phyloP scores from a whole-genome alignment of 2,113 vertebrate genomes.

The Mus musculus region DNA sequence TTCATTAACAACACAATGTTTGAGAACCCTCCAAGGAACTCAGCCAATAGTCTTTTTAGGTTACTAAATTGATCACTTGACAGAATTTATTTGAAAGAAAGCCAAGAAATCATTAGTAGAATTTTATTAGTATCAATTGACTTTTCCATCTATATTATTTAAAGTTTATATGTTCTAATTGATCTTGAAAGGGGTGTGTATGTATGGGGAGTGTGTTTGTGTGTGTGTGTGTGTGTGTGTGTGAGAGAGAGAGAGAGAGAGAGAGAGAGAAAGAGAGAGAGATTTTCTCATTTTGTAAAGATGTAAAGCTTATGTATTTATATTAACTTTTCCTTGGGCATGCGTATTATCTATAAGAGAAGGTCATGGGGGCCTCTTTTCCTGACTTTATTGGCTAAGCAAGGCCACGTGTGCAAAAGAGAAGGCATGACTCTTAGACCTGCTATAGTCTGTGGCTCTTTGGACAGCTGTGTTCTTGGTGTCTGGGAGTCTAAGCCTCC shows the following conservation, averaged over 20 bases:
- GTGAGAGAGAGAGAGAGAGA: no score
- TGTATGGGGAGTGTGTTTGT: neutral
- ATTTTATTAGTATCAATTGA: conserved; percentile 21
- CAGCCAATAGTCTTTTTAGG: conserved; percentile 10
- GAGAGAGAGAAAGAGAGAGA: no score
- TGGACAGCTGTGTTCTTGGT: neutral
- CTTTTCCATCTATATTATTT: conserved; percentile 4
- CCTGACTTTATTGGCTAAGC: neutral
- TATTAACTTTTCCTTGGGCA: neutral
- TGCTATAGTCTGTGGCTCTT: neutral
- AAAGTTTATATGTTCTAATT: conserved; percentile 42
- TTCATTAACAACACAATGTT: neutral
- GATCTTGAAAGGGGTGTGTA: neutral
- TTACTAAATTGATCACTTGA: neutral
- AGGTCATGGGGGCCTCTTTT: neutral
- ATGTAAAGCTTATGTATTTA: neutral
- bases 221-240: neutral
- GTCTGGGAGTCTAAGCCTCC: neutral
- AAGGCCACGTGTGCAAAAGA: neutral
- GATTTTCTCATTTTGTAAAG: conserved; percentile 17
- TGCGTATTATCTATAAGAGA: neutral
- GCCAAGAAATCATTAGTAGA: conserved; percentile 23
- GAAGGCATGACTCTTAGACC: neutral
- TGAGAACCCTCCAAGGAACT: conserved; percentile 37
- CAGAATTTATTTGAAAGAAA: conserved; percentile 37